Percentiles rank a stretch among this genome's conserved stretches.
Evolutionary conservation across 2,797 vertebrate species (phyloP).

Genomic region (Cynopterus sphinx): DNA sequence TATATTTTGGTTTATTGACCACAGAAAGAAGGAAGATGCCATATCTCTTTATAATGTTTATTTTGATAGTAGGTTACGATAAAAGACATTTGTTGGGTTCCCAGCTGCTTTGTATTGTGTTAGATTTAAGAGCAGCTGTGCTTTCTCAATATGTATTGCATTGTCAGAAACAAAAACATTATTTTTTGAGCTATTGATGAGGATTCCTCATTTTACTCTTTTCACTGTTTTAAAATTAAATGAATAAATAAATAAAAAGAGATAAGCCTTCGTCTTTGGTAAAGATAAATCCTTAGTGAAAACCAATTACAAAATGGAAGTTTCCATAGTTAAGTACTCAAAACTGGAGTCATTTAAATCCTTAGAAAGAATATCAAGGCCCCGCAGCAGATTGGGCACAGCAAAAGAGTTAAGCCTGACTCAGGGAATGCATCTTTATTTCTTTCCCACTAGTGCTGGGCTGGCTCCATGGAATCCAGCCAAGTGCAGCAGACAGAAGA

Average conservation of each 20-base stretch:
- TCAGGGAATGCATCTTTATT: not conserved
- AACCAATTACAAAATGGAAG: not conserved
- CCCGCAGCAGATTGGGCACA: not conserved
- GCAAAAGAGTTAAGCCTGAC: not conserved
- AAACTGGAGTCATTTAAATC: not conserved
- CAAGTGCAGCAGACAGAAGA: conserved; percentile 74
- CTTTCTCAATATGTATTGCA: not conserved
- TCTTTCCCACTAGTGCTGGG: conserved; percentile 47
- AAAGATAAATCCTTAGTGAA: not conserved
- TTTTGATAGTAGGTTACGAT: not conserved
- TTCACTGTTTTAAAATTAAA: not conserved
- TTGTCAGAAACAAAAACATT: not conserved
- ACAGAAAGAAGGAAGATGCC: not conserved
- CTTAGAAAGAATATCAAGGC: not conserved
- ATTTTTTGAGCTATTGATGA: not conserved
- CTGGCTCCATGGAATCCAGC: not conserved
- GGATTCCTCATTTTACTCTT: not conserved
- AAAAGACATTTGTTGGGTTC: not conserved
- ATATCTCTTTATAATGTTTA: not conserved
- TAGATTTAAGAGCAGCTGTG: not conserved
- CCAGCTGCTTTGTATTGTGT: not conserved
- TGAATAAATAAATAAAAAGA: too few relatives aligned
- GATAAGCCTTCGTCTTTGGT: not conserved
- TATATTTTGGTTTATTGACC: not conserved
- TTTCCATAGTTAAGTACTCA: not conserved